Evolutionary conservation across 2,888 invertebrate genomes (phyloP).

Genomic region (Cephus nigrinus): DNA sequence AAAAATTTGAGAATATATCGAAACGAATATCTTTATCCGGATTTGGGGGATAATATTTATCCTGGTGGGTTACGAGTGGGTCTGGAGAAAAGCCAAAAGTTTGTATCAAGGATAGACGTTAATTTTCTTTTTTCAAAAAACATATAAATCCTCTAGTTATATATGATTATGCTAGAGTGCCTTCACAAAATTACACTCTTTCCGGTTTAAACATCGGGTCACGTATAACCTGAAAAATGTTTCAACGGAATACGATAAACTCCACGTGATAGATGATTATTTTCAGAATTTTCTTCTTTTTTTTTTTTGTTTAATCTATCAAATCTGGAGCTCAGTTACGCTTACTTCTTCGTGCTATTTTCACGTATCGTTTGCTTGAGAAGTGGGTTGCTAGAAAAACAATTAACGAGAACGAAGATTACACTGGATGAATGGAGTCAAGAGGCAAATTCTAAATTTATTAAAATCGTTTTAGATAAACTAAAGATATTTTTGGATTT

Average conservation of each 20-base stretch:
- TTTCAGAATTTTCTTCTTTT: neutral
- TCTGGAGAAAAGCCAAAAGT: slow-evolving; percentile 31
- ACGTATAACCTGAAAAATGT: neutral
- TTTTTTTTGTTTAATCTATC: neutral
- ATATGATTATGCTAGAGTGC: neutral
- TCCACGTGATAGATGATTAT: neutral
- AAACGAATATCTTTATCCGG: slow-evolving; percentile 1
- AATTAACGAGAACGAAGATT: neutral
- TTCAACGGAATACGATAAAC: neutral
- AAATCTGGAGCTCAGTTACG: neutral
- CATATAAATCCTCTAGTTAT: neutral
- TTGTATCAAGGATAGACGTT: neutral
- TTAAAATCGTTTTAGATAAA: neutral
- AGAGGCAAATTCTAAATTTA: neutral
- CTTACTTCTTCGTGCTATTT: neutral
- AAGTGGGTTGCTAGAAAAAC: neutral
- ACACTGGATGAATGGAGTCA: neutral
- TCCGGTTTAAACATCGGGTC: neutral
- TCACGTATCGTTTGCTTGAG: neutral
- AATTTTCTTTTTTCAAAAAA: neutral
- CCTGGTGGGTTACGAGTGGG: slow-evolving; percentile 35
- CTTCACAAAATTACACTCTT: neutral
- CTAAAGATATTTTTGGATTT: neutral
- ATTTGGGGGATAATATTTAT: slow-evolving; percentile 47
- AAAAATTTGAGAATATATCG: no score